A percentile compares a stretch with the other conserved stretches of the same genome.
Evolutionary conservation across 2,888 invertebrate species (phyloP).

Genomic region (Tiphia femorata): DNA sequence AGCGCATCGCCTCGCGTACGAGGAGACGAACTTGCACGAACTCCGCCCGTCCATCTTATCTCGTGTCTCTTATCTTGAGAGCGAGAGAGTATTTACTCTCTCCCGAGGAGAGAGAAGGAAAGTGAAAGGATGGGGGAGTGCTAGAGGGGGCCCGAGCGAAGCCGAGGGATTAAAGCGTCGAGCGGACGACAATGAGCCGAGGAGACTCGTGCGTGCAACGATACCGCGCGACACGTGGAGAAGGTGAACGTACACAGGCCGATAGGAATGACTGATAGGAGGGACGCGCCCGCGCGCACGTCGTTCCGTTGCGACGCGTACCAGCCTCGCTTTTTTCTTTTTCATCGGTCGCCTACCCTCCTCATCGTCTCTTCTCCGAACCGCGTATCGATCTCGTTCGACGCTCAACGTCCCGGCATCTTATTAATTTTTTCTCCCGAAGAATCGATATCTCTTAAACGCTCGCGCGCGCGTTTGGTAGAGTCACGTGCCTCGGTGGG

Average conservation of each 20-base stretch:
- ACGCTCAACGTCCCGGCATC: not conserved
- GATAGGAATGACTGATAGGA: not conserved
- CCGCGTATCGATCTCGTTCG: too few relatives aligned
- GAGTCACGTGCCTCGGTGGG: not conserved
- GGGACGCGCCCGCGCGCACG: not conserved
- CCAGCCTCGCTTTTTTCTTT: too few relatives aligned
- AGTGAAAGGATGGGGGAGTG: too few relatives aligned
- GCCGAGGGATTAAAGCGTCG: constrained; percentile 23
- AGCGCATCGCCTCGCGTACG: constrained; percentile 26
- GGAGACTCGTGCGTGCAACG: constrained; percentile 15
- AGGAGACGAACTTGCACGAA: constrained; percentile 23
- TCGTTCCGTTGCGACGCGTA: not conserved
- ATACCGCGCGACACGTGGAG: constrained; percentile 15
- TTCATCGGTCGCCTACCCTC: too few relatives aligned
- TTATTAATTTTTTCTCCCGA: not conserved
- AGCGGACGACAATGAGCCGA: constrained; percentile 21
- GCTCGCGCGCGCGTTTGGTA: not conserved
- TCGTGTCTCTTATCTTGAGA: constrained; percentile 41
- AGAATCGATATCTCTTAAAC: too few relatives aligned
- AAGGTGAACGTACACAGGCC: constrained; percentile 13
- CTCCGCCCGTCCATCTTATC: constrained; percentile 43
- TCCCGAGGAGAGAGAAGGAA: too few relatives aligned
- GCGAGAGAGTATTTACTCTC: constrained; percentile 24
- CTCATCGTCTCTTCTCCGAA: too few relatives aligned
- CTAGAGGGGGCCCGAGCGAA: constrained; percentile 17